A percentile compares a stretch with the other conserved stretches of the same genome.
Conservation (phyloP, 2,113 vertebrate species). For the Strigops habroptila region DNA sequence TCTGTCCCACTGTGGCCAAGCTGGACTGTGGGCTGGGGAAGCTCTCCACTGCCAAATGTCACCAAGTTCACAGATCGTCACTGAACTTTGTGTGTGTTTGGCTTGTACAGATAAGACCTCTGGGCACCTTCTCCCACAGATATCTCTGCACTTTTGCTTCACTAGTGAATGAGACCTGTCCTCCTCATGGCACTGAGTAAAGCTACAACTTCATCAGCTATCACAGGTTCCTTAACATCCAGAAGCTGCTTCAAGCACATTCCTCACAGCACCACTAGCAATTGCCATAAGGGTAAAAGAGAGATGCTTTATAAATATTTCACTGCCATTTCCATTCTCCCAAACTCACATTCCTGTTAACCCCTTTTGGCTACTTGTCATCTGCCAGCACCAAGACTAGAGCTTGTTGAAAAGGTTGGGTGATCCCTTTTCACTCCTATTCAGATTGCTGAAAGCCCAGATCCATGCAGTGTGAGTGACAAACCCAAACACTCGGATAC, state of each 20-base stretch:
- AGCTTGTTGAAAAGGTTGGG: accelerated
- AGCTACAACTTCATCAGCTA: background rate
- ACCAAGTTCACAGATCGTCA: accelerated
- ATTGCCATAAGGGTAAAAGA: background rate
- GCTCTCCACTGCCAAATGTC: background rate
- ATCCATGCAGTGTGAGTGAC: background rate
- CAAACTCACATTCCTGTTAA: background rate
- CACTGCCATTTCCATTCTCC: background rate
- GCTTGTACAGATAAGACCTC: background rate
- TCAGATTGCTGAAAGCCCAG: background rate
- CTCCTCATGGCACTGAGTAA: background rate
- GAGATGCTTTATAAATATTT: background rate
- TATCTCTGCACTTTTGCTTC: background rate
- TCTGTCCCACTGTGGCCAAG: background rate
- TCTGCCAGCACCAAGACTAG: background rate
- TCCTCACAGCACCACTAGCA: background rate
- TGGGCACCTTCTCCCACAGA: background rate
- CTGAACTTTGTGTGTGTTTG: accelerated
- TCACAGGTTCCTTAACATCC: background rate
- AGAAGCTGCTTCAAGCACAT: background rate
- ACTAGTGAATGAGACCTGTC: background rate
- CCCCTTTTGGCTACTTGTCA: background rate
- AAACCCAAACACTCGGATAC: background rate
- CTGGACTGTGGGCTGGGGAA: background rate
- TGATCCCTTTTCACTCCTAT: background rate